Percentiles rank a stretch among this genome's conserved stretches.
Conservation (phyloP, 35 echinoderm and acorn worm genomes). For the Ophiothrix spiculata region DNA sequence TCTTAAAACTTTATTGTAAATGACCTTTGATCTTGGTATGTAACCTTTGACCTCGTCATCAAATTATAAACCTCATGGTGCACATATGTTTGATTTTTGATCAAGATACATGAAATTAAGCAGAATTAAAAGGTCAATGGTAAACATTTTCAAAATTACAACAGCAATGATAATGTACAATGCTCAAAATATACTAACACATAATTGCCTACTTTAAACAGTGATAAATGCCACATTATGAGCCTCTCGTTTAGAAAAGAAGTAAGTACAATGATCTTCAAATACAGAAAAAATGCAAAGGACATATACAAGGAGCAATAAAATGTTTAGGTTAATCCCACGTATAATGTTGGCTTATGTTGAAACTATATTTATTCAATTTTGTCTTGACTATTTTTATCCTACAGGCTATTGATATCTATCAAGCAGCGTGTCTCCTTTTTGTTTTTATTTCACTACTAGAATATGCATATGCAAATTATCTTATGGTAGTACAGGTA, state of each 20-base stretch:
- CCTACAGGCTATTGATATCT: conserved; percentile 64
- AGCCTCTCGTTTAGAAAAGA: not conserved
- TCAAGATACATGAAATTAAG: too few relatives aligned
- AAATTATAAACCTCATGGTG: too few relatives aligned
- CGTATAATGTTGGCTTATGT: not conserved
- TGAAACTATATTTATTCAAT: not conserved
- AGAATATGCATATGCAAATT: conserved; percentile 59
- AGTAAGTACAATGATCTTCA: not conserved
- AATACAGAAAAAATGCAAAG: not conserved
- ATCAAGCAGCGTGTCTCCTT: conserved; percentile 54
- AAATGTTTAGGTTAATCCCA: not conserved
- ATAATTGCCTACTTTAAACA: not conserved
- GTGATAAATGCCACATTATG: not conserved
- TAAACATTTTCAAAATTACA: too few relatives aligned
- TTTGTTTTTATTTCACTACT: conserved; percentile 53
- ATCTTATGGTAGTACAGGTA: conserved; percentile 38
- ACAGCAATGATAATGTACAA: too few relatives aligned
- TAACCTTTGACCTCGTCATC: too few relatives aligned
- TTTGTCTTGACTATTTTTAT: not conserved
- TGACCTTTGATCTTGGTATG: too few relatives aligned
- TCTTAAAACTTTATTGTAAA: too few relatives aligned
- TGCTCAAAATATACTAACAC: too few relatives aligned
- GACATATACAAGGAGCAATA: not conserved
- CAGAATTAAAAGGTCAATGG: too few relatives aligned
- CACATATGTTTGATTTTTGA: too few relatives aligned